Base-by-base conservation (phyloP, 2,797 vertebrate species). In the Malacoctenus gilli region DNA sequence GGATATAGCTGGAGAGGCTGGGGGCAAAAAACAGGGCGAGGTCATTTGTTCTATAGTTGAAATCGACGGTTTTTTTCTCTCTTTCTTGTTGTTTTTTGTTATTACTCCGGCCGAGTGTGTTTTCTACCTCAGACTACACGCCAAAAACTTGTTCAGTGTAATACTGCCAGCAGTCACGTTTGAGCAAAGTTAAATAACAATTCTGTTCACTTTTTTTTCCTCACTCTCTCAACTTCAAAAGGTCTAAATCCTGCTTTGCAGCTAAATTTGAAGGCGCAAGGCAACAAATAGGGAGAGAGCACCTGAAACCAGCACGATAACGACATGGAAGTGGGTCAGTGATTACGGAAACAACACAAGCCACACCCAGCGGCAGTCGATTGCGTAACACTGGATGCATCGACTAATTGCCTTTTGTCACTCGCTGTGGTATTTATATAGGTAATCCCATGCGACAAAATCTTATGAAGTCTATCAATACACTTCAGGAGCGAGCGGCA, bases 301-400 rank as follows among this genome's bases (percentile, higher is more conserved):
- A 63, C 43, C 52, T 58, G 43, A 57, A 70, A 61, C 38, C 19
- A 18, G 53, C 20, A 36, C 32, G 1, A 37, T 54, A 52, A 58
- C 50, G n/a, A 20, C 48, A 66, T 65, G n/a, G 14, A 68, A 72
- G 14, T 62, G 42, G 66, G 69, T 62, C 52, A 70, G 38, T 5
- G 19, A 53, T 43, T 42, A 64, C 16, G 59, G 21, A 22, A 42
- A 42, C 25, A 38, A 43, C 42, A 30, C 37, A 59, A 14, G 19
- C 39, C 44, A 51, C 47, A 42, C 40, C 23, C 35, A 43, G 46
- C 43, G 40, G 43, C 46, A 73, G 34, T 43, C 40, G 12, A 50
- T 59, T 66, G 15, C 28, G 41, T 66, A 62, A 67, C 71, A 43
- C 34, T 65, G 19, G 52, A 53, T 40, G 28, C 2, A 15, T 70